Evolutionary conservation across 2,888 invertebrate species (phyloP).

Genomic region (Diarsia rubi): DNA sequence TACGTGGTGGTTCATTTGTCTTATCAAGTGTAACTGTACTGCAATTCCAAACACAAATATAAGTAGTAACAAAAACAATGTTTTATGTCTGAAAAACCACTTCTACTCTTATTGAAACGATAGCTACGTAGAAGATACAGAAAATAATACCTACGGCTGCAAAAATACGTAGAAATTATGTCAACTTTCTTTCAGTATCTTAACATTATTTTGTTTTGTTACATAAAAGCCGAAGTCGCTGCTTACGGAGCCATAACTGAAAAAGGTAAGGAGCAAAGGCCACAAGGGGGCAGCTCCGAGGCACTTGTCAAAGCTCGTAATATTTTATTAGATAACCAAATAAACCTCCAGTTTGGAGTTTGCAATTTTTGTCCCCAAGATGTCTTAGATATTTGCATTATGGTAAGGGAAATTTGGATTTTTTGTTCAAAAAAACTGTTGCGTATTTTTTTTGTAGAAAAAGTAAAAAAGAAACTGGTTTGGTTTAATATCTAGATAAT

Average conservation of each 20-base stretch:
- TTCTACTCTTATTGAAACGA: neutral
- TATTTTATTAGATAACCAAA: conserved; percentile 91
- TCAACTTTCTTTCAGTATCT: conserved; percentile 39
- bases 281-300: conserved; percentile 83
- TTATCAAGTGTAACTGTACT: no score
- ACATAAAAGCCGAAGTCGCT: conserved; percentile 73
- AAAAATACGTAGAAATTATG: conserved; percentile 4
- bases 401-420: conserved; percentile 57
- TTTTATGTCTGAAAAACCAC: neutral
- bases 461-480: neutral
- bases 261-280: conserved; percentile 79
- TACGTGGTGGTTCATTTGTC: conserved; percentile 11
- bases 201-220: conserved; percentile 69
- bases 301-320: conserved; percentile 89
- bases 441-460: neutral
- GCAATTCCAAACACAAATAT: neutral
- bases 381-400: conserved; percentile 67
- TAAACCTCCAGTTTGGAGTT: conserved; percentile 82
- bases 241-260: conserved; percentile 82
- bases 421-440: conserved; percentile 32
- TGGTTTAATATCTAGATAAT: neutral
- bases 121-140: neutral
- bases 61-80: neutral
- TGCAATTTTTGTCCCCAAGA: conserved; percentile 77
- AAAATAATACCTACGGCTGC: neutral